A percentile compares a stretch with the other conserved stretches of the same genome.
Evolutionary conservation across 2,113 vertebrate species (phyloP).

Genomic region (Oxyura jamaicensis): DNA sequence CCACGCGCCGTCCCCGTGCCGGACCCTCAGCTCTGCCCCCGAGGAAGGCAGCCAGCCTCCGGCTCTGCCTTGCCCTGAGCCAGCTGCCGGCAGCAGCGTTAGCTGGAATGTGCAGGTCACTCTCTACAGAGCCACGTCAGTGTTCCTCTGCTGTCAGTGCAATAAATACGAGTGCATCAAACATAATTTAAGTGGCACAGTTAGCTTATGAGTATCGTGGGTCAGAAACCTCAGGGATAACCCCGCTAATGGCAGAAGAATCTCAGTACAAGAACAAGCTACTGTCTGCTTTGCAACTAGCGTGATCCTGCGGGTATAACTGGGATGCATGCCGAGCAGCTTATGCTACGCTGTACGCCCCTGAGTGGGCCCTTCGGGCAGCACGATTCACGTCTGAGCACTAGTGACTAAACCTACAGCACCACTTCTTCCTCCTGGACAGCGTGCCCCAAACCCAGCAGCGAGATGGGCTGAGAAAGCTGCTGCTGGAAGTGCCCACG

Average conservation of each 20-base stretch:
- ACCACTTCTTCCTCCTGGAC: neutral
- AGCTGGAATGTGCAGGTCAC: neutral
- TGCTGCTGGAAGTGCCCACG: neutral
- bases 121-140: slow-evolving; percentile 5
- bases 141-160: slow-evolving; percentile 12
- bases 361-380: neutral
- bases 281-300: slow-evolving; percentile 10
- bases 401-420: slow-evolving; percentile 13
- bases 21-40: neutral
- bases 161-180: neutral
- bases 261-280: slow-evolving; percentile 31
- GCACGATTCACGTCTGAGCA: neutral
- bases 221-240: neutral
- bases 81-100: neutral
- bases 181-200: slow-evolving; percentile 9
- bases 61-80: neutral
- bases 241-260: neutral
- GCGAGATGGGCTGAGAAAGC: neutral
- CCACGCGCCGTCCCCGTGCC: neutral
- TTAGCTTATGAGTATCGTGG: slow-evolving; percentile 8
- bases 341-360: neutral
- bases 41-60: neutral
- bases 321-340: neutral
- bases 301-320: neutral
- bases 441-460: accelerated